Conservation (phyloP, 2,888 invertebrate species). For the Dichetophora obliterata region DNA sequence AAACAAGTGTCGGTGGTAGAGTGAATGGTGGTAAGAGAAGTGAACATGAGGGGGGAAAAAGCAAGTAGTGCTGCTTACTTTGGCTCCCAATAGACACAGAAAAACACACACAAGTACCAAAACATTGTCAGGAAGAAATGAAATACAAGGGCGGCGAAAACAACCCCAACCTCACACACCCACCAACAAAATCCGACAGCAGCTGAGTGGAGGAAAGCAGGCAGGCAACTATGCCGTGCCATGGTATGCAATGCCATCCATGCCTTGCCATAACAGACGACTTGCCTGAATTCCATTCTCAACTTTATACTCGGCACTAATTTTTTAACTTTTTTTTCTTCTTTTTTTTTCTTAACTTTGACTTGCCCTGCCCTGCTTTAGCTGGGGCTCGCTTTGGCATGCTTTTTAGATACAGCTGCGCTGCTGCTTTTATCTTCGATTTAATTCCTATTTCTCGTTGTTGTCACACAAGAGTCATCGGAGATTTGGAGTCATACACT, state of each 20-base stretch:
- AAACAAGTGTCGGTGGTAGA: neutral
- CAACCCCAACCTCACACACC: neutral
- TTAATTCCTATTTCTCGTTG: constrained; percentile 42
- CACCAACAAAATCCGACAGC: neutral
- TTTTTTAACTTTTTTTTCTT: constrained; percentile 8
- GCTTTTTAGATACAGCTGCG: constrained; percentile 25
- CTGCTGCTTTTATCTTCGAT: constrained; percentile 39
- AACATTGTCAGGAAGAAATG: neutral
- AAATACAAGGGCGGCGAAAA: neutral
- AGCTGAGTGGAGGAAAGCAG: neutral
- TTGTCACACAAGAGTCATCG: constrained; percentile 34
- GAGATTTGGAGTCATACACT: neutral
- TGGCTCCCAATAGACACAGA: neutral
- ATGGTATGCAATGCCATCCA: no score
- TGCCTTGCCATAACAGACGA: neutral
- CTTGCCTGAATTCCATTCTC: neutral
- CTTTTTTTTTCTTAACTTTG: neutral
- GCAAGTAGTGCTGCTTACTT: neutral
- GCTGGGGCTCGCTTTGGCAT: constrained; percentile 11
- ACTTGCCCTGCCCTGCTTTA: neutral
- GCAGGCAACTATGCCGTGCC: no score
- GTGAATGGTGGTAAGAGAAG: neutral
- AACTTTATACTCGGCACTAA: constrained; percentile 27
- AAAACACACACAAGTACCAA: neutral
- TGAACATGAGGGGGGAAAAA: neutral